Evolutionary conservation across 2,113 vertebrate species (phyloP).

Genomic region (Sylvilagus bachmani): DNA sequence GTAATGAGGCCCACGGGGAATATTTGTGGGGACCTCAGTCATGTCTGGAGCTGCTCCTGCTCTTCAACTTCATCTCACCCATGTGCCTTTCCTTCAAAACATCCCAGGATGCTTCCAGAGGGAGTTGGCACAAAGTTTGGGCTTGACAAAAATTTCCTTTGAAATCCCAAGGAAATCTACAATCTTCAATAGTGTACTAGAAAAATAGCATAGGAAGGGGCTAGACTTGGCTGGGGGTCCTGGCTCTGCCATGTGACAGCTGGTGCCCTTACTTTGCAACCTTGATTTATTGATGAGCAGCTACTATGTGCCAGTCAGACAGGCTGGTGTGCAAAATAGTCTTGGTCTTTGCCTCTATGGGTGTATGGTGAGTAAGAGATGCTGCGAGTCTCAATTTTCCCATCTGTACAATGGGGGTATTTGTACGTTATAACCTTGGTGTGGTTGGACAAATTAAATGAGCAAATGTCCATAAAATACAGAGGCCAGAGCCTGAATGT

Average conservation of each 20-base stretch:
- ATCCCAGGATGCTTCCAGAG: conserved; percentile 8
- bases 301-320: not conserved
- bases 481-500: not conserved
- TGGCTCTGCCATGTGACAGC: not conserved
- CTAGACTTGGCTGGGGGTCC: not conserved
- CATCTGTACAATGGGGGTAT: not conserved
- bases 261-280: not conserved
- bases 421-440: not conserved
- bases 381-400: not conserved
- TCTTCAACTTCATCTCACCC: conserved; percentile 82
- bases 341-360: not conserved
- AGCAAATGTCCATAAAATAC: not conserved
- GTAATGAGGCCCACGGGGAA: conserved; percentile 90
- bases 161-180: not conserved
- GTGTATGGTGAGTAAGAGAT: not conserved
- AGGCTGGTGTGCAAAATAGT: not conserved
- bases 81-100: conserved; percentile 64
- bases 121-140: not conserved
- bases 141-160: conserved; percentile 46
- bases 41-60: conserved; percentile 82
- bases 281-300: not conserved
- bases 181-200: not conserved
- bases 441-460: conserved; percentile 34
- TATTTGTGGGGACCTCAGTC: conserved; percentile 89
- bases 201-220: not conserved